Evolutionary conservation across 1,140 invertebrate species (phyloP).

Genomic region (Drosophila sulfurigaster): DNA sequence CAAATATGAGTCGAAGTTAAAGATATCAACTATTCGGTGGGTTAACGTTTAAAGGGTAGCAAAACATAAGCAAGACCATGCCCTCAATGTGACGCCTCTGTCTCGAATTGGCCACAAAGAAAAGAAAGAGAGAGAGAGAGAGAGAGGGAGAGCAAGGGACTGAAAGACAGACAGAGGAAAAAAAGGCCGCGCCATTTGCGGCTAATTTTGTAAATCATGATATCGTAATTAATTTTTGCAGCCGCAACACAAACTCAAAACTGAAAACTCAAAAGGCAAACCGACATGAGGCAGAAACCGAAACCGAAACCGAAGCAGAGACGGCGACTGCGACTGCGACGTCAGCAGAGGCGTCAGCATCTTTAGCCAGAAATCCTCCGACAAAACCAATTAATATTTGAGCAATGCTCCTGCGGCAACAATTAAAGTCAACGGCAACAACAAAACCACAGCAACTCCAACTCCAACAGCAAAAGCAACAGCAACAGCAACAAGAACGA

Average conservation of each 20-base stretch:
- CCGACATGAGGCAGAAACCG: neutral
- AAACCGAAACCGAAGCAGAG: neutral
- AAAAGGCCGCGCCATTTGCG: constrained; percentile 76
- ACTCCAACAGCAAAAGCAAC: constrained; percentile 27
- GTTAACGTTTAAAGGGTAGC: constrained; percentile 13
- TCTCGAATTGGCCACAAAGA: constrained; percentile 15
- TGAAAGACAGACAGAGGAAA: neutral
- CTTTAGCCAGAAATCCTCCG: constrained; percentile 74
- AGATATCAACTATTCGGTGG: neutral
- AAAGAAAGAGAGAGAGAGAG: neutral
- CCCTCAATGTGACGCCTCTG: constrained; percentile 29
- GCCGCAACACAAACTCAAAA: constrained; percentile 52
- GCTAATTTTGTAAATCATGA: constrained; percentile 83
- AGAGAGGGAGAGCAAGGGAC: neutral
- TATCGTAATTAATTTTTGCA: constrained; percentile 83
- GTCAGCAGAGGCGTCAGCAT: constrained; percentile 34
- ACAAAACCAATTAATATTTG: constrained; percentile 83
- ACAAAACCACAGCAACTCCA: constrained; percentile 35
- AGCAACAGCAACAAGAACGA: constrained; percentile 36
- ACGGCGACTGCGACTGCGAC: neutral
- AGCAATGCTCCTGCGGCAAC: constrained; percentile 82
- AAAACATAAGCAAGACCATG: constrained; percentile 16
- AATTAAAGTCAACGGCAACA: constrained; percentile 78
- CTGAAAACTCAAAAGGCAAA: constrained; percentile 8
- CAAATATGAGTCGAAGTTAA: neutral